These are phyloP conservation scores for Erannis defoliaria DNA, from an alignment of 2,888 invertebrate species.

Conservation along the genomic window DNA sequence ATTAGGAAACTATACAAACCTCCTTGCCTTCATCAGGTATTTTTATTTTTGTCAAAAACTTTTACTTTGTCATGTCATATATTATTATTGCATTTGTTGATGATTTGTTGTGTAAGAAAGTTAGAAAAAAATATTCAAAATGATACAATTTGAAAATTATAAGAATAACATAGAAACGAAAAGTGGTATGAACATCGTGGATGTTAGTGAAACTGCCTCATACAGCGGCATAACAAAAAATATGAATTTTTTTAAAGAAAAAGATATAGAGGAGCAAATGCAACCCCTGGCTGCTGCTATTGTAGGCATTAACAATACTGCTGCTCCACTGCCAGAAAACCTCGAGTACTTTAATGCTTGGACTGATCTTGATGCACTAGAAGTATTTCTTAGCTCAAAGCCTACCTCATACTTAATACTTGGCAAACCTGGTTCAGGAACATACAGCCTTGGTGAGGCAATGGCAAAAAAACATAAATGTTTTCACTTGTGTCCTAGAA, in stretches of 20 bases:
- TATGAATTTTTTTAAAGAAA: constrained; percentile 39
- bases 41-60: too few relatives aligned
- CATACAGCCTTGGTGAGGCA: constrained; percentile 82
- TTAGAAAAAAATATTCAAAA: constrained; percentile 41
- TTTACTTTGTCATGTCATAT: background rate
- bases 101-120: too few relatives aligned
- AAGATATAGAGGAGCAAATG: constrained; percentile 32
- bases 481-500: constrained; percentile 86
- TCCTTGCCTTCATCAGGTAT: too few relatives aligned
- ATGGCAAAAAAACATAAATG: constrained; percentile 86
- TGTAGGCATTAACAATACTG: constrained; percentile 73
- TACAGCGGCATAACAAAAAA: constrained; percentile 56
- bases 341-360: constrained; percentile 67
- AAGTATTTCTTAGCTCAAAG: constrained; percentile 74
- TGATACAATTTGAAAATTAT: constrained; percentile 57
- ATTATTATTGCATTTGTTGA: constrained; percentile 3
- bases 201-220: constrained; percentile 53
- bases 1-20: too few relatives aligned
- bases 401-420: constrained; percentile 87
- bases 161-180: constrained; percentile 54
- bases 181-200: constrained; percentile 51
- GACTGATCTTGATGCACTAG: constrained; percentile 83
- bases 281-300: constrained; percentile 68
- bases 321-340: constrained; percentile 57
- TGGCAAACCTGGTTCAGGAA: constrained; percentile 86